These are phyloP conservation scores for Lates japonicus DNA, from an alignment of 2,797 vertebrate species.

Conservation along the genomic window DNA sequence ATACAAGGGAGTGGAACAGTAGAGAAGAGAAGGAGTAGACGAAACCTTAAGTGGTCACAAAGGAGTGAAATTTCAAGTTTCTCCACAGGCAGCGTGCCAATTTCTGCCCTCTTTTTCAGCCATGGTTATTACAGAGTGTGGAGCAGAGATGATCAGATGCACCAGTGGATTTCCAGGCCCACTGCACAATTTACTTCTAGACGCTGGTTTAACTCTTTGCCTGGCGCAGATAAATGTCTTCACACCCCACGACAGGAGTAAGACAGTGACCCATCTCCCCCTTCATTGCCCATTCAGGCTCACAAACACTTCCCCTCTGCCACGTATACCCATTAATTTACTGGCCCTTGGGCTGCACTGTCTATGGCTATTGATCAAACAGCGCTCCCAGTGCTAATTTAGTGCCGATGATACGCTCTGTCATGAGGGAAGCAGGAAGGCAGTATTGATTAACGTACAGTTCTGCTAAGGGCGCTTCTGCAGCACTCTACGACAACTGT, in stretches of 20 bases:
- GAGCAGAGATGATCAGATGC: constrained; percentile 18
- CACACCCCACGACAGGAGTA: constrained; percentile 47
- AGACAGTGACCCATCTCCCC: constrained; percentile 55
- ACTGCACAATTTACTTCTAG: constrained; percentile 15
- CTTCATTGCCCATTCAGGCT: constrained; percentile 33
- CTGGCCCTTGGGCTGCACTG: constrained; percentile 69
- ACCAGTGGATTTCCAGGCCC: constrained; percentile 27
- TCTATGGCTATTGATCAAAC: constrained; percentile 87
- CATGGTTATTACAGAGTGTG: constrained; percentile 4
- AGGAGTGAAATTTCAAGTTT: constrained; percentile 19
- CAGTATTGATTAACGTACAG: constrained; percentile 76
- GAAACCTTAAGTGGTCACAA: constrained; percentile 1
- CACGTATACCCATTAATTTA: constrained; percentile 72
- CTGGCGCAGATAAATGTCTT: constrained; percentile 46
- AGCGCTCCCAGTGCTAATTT: constrained; percentile 83
- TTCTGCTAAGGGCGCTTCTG: constrained; percentile 51
- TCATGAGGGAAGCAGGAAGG: constrained; percentile 75
- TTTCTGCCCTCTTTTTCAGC: neutral
- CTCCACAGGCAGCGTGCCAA: neutral
- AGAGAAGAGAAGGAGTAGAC: constrained; percentile 10
- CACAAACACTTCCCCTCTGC: constrained; percentile 47
- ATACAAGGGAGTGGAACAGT: neutral
- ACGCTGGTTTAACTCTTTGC: constrained; percentile 42
- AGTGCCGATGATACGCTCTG: constrained; percentile 77
- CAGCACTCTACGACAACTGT: constrained; percentile 53